Evolutionary conservation across 2,113 vertebrate species (phyloP).

Genomic region (Aptenodytes forsteri): DNA sequence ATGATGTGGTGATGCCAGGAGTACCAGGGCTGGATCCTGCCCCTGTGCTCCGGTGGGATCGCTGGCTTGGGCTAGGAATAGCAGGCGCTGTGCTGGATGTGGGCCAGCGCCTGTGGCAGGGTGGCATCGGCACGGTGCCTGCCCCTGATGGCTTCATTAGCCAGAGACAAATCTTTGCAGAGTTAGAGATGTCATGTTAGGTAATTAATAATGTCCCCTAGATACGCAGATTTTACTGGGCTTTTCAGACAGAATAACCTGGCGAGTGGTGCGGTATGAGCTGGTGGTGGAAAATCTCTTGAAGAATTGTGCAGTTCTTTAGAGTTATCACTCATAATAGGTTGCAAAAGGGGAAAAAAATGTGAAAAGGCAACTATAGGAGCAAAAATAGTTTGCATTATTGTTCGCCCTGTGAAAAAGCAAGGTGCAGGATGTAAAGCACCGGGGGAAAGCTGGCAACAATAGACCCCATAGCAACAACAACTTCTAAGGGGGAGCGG

Average conservation of each 20-base stretch:
- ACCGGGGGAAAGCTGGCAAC: constrained; percentile 22
- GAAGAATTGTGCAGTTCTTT: background rate
- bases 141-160: constrained; percentile 19
- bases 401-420: constrained; percentile 59
- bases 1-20: background rate
- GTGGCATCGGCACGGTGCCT: fast-evolving
- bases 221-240: background rate
- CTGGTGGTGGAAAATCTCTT: background rate
- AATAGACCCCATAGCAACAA: constrained; percentile 69
- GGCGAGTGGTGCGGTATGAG: fast-evolving
- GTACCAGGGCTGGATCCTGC: background rate
- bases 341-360: background rate
- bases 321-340: background rate
- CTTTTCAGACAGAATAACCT: background rate
- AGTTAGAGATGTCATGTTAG: background rate
- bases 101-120: background rate
- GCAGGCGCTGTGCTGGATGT: background rate
- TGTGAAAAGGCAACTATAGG: constrained; percentile 25
- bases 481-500: constrained; percentile 62
- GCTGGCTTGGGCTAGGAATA: background rate
- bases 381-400: constrained; percentile 54
- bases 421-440: constrained; percentile 55
- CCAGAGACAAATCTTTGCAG: background rate
- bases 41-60: background rate
- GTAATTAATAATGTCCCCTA: background rate